Evolutionary conservation across 1,140 invertebrate genomes (phyloP), one percentile per base, ranked within the genome.

Genomic region (Oedothorax gibbosus): DNA sequence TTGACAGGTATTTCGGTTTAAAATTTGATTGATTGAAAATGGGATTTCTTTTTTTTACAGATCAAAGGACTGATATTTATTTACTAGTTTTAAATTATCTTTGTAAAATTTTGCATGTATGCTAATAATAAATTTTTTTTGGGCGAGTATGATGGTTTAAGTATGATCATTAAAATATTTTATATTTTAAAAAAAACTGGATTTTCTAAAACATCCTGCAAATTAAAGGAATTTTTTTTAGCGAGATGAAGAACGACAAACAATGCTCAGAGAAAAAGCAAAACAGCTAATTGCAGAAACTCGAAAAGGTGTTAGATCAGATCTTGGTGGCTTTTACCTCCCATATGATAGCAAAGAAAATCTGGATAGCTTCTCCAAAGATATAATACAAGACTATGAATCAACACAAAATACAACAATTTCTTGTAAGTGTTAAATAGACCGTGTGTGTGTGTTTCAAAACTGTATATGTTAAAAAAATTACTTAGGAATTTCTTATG

Each of bases 231-330:
- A 3, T 68, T 68, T 15, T 62, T 77, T 79, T 18, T 53, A 87
- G 86, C 35, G 54, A 85, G 81, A 97, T 89, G 95, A 96, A 86
- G 96, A 97, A 87, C 92, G 96, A 86, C 96, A 98, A 88, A 93
- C 94, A 83, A 93, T 94, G 86, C 90, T 98, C 69, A 91, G 95
- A 49, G 96, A 98, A 90, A 92, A 97, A 88, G 97, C 97, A 66
- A 92, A 96, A 86, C 93, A 94, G 88, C 90, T 99, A 62, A 97
- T 99, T 85, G 96, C 95, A 0, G 96, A 98, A 89, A 96, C 96
- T 0, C 92, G 95, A 88, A 92, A 93, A 91, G 92, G 93, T 62
- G 90, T 87, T 87, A 93, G 87, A 89, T 88, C 88, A 51, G 73
- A 86, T 20, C 51, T 86, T n/a, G 66, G 83, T 66, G 21, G 51